Percentiles rank a stretch among this genome's conserved stretches.
phyloP scores from a whole-genome alignment of 2,797 vertebrate genomes.

The Dipus sagitta region DNA sequence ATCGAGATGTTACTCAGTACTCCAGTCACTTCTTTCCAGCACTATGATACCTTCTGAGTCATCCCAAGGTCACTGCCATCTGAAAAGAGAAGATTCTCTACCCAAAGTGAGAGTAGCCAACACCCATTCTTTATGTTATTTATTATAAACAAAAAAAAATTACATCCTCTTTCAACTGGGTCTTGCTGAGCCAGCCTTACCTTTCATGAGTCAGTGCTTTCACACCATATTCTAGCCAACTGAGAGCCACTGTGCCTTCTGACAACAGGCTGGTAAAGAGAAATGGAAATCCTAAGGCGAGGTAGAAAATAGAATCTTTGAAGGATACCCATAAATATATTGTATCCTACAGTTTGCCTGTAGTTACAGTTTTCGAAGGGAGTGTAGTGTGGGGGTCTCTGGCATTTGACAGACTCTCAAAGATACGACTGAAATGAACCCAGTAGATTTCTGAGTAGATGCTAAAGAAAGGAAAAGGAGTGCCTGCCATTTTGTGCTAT shows the following conservation, averaged over 20 bases:
- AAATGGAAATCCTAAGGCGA: background rate
- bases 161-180: background rate
- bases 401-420: slow-evolving; percentile 1
- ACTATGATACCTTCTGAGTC: no score
- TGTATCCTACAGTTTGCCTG: background rate
- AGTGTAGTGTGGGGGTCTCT: background rate
- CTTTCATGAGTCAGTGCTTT: background rate
- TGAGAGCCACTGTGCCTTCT: background rate
- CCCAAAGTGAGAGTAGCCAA: no score
- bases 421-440: background rate
- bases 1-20: no score
- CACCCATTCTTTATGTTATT: background rate
- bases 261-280: background rate
- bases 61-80: no score
- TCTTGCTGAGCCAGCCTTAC: background rate
- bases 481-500: background rate
- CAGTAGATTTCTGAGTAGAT: background rate
- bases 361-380: background rate
- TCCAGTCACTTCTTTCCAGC: no score
- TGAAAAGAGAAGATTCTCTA: no score
- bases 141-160: background rate
- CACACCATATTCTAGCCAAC: background rate
- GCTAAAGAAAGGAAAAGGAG: background rate
- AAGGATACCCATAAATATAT: background rate
- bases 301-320: slow-evolving; percentile 37